Evolutionary conservation across 2,113 vertebrate species (phyloP), one percentile per base, ranked within the genome.

Genomic region (Limanda limanda): DNA sequence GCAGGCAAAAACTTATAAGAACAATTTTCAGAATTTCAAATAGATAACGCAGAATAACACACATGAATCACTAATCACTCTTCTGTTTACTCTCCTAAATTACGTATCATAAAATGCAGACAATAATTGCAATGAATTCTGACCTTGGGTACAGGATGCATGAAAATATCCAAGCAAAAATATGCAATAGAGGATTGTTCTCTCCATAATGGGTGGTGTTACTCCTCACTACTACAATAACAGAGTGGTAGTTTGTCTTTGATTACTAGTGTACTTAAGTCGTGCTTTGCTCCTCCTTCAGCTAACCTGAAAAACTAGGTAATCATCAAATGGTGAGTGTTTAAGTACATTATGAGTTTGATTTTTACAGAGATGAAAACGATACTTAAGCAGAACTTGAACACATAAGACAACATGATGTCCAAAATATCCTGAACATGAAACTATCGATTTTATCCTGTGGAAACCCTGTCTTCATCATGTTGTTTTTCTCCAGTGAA

Each of bases 81-180:
- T 37, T 14, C 31, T 42, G 68, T 27, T 7, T 52, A 2, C 4
- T 47, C 9, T 57, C 5, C 31, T 15, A 54, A 45, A 66, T 5
- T 65, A 20, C 42, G 31, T 31, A 10, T 42, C 3, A 52, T 23
- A 25, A 67, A 45, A 47, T 35, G 20, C 4, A 70, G 47, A 31
- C 3, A 51, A 17, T 42, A 2, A 76, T 20, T 67, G 17, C 17
- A 60, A 23, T 35, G 2, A 20, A 4, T 37, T 57, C 9, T 81
- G 79, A 92, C 91, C 8, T 27, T 91, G 86, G 1, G 10, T 54
- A 5, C 23, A 48, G 1, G 73, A 59, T 56, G n/a, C 9, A 48
- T 45, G 14, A 64, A 89, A 65, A 81, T 23, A 86, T 71, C 71
- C 85, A 35, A 86, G 21, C 20, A 88, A 77, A 14, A 81, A 61